Conservation (phyloP, 37 sponge, comb jelly and placozoan genomes). For the Mnemiopsis leidyi region DNA sequence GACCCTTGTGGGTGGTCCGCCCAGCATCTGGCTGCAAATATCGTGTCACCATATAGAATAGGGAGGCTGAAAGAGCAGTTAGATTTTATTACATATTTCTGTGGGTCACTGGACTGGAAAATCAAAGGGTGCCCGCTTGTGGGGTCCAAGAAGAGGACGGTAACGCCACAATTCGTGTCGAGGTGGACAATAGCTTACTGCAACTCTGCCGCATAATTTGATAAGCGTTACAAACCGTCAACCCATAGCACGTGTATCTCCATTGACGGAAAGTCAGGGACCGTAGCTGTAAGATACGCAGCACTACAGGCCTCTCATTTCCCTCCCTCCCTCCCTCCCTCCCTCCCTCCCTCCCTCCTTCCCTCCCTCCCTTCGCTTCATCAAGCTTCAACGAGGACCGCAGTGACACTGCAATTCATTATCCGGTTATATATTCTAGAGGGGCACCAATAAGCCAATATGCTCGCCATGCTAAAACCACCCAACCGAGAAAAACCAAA, state of each 20-base stretch:
- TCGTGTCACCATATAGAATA: not conserved
- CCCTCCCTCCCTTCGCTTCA: too few relatives aligned
- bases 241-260: not conserved
- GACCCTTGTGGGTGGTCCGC: not conserved
- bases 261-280: not conserved
- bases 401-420: too few relatives aligned
- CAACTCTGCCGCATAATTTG: not conserved
- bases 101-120: constrained; percentile 21
- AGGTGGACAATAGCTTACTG: not conserved
- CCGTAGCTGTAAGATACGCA: too few relatives aligned
- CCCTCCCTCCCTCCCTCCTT: too few relatives aligned
- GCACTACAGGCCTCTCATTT: too few relatives aligned
- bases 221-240: not conserved
- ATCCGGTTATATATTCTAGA: too few relatives aligned
- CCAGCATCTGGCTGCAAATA: not conserved
- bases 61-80: not conserved
- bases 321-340: too few relatives aligned
- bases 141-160: not conserved
- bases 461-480: not conserved
- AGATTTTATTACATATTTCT: not conserved
- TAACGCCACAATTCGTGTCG: not conserved
- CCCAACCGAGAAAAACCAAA: not conserved
- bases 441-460: too few relatives aligned
- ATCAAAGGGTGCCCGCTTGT: constrained; percentile 1
- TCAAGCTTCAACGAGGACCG: too few relatives aligned